Base-by-base conservation (phyloP, 1,140 invertebrate species). In the Acromyrmex heyeri region DNA sequence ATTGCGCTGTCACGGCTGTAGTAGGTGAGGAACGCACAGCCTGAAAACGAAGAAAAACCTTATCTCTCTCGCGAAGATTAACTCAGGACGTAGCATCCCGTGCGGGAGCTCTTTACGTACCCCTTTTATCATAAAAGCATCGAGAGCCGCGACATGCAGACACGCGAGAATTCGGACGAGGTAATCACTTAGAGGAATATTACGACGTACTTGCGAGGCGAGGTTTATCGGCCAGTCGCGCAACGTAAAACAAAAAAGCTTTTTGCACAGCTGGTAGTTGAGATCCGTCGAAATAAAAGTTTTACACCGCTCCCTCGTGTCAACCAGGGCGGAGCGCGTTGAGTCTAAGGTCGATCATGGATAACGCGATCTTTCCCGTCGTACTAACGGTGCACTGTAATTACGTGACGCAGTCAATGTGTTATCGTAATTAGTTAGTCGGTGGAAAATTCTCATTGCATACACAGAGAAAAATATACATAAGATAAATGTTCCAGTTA, bases 1-100 rank as follows among this genome's bases (percentile, higher is more conserved):
- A 98, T 96, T 91, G 98, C 98, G 96, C 98, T 98, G 95, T 99
- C 98, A 94, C 98, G 97, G 95, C 97, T 98, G 95, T 98, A 99
- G 96, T 99, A 99, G 91, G 99, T 99, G 94, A 99, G 97, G 96
- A 99, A 99, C 93, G 98, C 98, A 97, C 98, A 99, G 73, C 88
- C 88, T 90, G 88, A 89, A 65, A 86, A 27, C 12, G 57, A 64
- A 64, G 27, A 64, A 38, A 81, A 69, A 87, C 53, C 64, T 70
- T 64, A 87, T 81, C 50, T 55, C 77, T 79, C 64, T 79, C 8
- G 76, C 8, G 48, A 34, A 55, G 64, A 81, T 79, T 67, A 67
- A 50, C 0, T 16, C 24, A 18, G 48, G 59, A 34, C 76, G n/a
- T 79, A 55, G 44, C 44, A 69, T 69, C 62, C 48, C 14, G 62